phyloP scores from a whole-genome alignment of 2,113 vertebrate species.

The Trichomycterus rosablanca region DNA sequence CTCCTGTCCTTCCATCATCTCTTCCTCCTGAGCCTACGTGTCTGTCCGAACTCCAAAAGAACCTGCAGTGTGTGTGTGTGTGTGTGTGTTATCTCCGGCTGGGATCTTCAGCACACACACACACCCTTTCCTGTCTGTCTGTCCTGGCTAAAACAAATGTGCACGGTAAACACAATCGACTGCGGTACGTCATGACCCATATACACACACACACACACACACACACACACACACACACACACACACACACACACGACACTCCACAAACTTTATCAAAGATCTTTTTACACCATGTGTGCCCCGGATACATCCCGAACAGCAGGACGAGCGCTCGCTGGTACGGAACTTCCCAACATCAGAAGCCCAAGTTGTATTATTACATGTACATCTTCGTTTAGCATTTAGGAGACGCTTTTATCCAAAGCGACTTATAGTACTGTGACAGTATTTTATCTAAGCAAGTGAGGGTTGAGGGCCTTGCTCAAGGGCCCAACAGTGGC shows the following conservation, averaged over 20 bases:
- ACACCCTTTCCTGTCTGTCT: not conserved
- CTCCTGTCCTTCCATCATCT: conserved; percentile 17
- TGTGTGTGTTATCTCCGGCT: conserved; percentile 27
- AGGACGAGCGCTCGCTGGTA: not conserved
- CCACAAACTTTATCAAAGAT: not conserved
- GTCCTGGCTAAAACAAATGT: conserved; percentile 6
- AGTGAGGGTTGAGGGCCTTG: too few species aligned
- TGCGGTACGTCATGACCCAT: conserved; percentile 13
- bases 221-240: not conserved
- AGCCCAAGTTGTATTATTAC: too few species aligned
- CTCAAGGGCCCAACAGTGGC: too few species aligned
- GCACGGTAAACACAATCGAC: conserved; percentile 24
- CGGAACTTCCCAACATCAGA: not conserved
- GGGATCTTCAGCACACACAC: conserved; percentile 14
- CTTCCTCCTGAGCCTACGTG: conserved; percentile 6
- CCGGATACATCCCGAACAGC: not conserved
- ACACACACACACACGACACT: not conserved
- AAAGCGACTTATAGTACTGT: too few species aligned
- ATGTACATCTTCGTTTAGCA: too few species aligned
- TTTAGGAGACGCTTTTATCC: too few species aligned
- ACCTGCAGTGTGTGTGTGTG: conserved; percentile 32
- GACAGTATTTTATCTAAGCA: too few species aligned
- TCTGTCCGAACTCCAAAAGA: conserved; percentile 22
- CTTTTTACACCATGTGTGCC: not conserved
- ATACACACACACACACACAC: conserved; percentile 3